A percentile compares a stretch with the other conserved stretches of the same genome.
Conservation (phyloP, 2,888 invertebrate species). For the Lucinisca nassula region DNA sequence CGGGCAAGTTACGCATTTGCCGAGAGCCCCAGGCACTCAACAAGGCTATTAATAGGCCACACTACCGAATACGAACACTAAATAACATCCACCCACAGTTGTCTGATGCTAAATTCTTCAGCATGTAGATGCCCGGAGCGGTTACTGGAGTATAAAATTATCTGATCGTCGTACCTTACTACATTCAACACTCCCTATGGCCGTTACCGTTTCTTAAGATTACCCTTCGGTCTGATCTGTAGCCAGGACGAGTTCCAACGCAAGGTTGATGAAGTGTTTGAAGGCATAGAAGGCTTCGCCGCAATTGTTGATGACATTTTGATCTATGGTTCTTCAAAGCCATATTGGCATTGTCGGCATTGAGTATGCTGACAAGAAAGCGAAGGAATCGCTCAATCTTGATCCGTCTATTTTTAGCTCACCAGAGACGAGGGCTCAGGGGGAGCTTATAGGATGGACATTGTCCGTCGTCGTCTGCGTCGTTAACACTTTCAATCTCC, state of each 20-base stretch:
- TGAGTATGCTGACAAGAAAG: too few species aligned
- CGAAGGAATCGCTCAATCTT: too few species aligned
- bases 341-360: too few species aligned
- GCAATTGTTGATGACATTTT: slow-evolving; percentile 54
- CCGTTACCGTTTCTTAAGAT: slow-evolving; percentile 47
- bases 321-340: slow-evolving; percentile 24
- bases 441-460: too few species aligned
- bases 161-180: slow-evolving; percentile 11
- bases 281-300: slow-evolving; percentile 33
- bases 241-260: slow-evolving; percentile 43
- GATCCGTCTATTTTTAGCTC: too few species aligned
- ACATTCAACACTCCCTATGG: slow-evolving; percentile 66
- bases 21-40: slow-evolving; percentile 25
- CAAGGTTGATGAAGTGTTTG: slow-evolving; percentile 34
- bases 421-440: too few species aligned
- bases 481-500: too few species aligned
- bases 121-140: neutral
- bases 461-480: too few species aligned
- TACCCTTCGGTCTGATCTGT: slow-evolving; percentile 53
- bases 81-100: neutral
- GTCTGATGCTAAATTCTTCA: neutral
- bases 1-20: neutral
- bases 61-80: slow-evolving; percentile 31
- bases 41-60: slow-evolving; percentile 2
- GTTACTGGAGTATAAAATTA: slow-evolving; percentile 28